Evolutionary conservation across 2,113 vertebrate genomes (phyloP), one percentile per base, ranked within the genome.

Genomic region (Indri indri): DNA sequence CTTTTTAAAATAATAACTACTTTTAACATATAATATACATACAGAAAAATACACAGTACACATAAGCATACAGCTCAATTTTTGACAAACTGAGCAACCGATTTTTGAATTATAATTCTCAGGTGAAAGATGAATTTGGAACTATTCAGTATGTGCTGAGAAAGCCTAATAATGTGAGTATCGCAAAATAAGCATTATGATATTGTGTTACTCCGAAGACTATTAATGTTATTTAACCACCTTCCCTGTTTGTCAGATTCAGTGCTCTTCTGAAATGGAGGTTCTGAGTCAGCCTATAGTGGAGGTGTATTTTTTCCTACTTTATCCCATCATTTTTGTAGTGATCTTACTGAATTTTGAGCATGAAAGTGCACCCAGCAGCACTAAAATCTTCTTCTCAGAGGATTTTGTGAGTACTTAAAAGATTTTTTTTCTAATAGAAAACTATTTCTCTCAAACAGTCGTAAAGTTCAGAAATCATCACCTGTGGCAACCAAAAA

Each of bases 41-140:
- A 77, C 20, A 65, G 37, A 65, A 94, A 68, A 71, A 17, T 57
- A 30, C 68, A 27, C 3, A 8, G 1, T 92, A 22, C 12, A 8
- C 18, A 54, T 37, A 57, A n/a, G 10, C 30, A 0, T 61, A 68
- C 61, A 68, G 9, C 30, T 59, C 30, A 65, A 85, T 88, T 94
- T 92, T 89, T 87, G 71, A 68, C 16, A 84, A 89, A 66, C 5
- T 52, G 40, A 91, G 37, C 47, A 59, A 73, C 14, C 73, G 23
- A 89, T 59, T 71, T 93, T 90, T 76, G 25, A 91, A 85, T 80
- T 92, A 52, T 9, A 71, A 7, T 88, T 88, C 47, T 96, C n/a
- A 52, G 6, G 18, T 89, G n/a, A 88, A 73, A 80, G 16, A 92
- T 74, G 17, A 88, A 84, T 63, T 66, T 88, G 20, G 22, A 83